Base-by-base conservation (phyloP, 2,888 invertebrate species). In the Polietes domitor region DNA sequence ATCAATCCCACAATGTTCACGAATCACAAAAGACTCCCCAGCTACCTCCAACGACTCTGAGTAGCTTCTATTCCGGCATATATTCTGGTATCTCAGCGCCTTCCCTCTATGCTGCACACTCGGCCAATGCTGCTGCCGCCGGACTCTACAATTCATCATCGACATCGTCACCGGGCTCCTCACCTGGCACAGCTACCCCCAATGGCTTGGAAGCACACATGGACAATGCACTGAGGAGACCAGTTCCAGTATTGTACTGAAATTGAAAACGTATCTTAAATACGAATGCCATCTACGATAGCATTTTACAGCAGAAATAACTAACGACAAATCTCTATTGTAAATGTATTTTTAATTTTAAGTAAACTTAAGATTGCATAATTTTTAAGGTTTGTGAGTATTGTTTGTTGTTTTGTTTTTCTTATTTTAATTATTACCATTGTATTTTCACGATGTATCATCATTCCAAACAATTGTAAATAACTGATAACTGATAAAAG, bases 1-100 rank as follows among this genome's bases (percentile, higher is more conserved):
- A 90, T 80, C 90, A 91, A 87, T 87, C 89, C 19, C 90, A 91
- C 80, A 91, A 88, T 43, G 89, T 90, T 28, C 88, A 90, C 70
- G 91, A 91, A 84, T 90, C 91, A 3, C 91, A 92, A 86, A 92
- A 92, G 78, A 91, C 91, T 7, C 88, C 90, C 9, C 92, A 92
- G 84, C 85, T 92, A 85, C 91, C 92, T 63, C 92, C 92, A 55
- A 89, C 91, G 28, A 89, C 92, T 15, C 85, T 92, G 63, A 91
- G 92, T 84, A 92, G 92, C 82, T 92, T 92, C 87, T 92, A 92
- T 83, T 91, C 92, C 73, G 91, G 92, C 87, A 91, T 92, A 70
- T 92, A 92, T 79, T 90, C 92, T 70, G 92, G 92, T 80, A 92
- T 92, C 37, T 89, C 92, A 70, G 92, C 92, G 53, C 89, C 92